A percentile compares a stretch with the other conserved stretches of the same genome.
These are phyloP conservation scores for Epinephelus fuscoguttatus DNA, from an alignment of 2,113 vertebrate species.

Conservation along the genomic window DNA sequence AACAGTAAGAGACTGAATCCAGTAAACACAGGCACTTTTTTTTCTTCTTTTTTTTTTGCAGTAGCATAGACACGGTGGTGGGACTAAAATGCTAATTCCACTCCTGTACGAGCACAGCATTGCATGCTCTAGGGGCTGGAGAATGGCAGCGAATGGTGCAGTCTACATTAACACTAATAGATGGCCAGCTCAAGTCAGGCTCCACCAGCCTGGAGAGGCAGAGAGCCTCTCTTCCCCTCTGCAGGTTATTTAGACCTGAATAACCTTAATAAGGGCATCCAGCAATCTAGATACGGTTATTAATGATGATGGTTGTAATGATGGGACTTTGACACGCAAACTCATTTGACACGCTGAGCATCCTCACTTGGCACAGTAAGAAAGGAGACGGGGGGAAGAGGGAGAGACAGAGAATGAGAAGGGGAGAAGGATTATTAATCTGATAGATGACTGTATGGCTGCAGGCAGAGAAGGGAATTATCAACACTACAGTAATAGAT, in stretches of 20 bases:
- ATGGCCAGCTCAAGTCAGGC: slow-evolving; percentile 50
- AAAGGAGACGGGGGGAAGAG: slow-evolving; percentile 32
- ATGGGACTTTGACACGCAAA: slow-evolving; percentile 76
- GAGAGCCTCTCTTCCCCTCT: background rate
- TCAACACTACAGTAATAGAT: slow-evolving; percentile 86
- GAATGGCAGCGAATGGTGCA: slow-evolving; percentile 62
- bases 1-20: slow-evolving; percentile 25
- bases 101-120: slow-evolving; percentile 18
- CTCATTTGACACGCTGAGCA: slow-evolving; percentile 75
- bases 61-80: slow-evolving; percentile 6
- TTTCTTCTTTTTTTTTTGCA: background rate
- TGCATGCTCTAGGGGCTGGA: slow-evolving; percentile 57
- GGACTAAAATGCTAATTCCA: slow-evolving; percentile 57
- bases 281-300: slow-evolving; percentile 66
- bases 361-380: slow-evolving; percentile 65
- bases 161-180: slow-evolving; percentile 67
- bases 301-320: slow-evolving; percentile 78
- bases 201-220: slow-evolving; percentile 30
- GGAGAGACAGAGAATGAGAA: slow-evolving; percentile 52
- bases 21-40: background rate
- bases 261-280: slow-evolving; percentile 76
- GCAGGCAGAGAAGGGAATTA: slow-evolving; percentile 83
- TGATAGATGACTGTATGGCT: slow-evolving; percentile 85
- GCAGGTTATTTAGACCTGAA: slow-evolving; percentile 73
- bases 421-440: slow-evolving; percentile 82